Conservation (phyloP, 2,113 vertebrate genomes). For the Otocyon megalotis region DNA sequence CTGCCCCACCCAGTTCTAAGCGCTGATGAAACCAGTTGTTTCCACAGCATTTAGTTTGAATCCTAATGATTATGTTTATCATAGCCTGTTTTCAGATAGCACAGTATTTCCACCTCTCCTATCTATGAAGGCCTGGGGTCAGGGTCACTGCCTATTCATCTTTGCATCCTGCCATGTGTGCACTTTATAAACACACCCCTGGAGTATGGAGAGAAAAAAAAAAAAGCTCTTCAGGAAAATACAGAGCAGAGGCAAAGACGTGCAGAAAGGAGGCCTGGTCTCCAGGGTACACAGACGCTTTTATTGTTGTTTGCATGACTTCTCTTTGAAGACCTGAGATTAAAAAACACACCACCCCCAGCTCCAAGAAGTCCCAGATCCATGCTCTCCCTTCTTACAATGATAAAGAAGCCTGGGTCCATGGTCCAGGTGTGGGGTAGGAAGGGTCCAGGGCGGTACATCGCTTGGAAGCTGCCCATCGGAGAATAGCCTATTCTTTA, state of each 20-base stretch:
- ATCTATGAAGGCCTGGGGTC: neutral
- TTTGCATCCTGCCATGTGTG: neutral
- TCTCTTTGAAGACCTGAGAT: neutral
- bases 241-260: neutral
- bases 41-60: neutral
- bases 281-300: neutral
- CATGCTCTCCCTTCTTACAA: too few species aligned
- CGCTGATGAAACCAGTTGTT: neutral
- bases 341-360: neutral
- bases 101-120: neutral
- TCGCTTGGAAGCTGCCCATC: neutral
- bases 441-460: neutral
- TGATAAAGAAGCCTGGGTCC: neutral
- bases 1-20: too few species aligned
- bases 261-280: neutral
- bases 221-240: neutral
- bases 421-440: neutral
- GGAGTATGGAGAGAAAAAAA: neutral
- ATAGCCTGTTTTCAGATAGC: neutral
- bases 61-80: neutral
- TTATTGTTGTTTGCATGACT: neutral
- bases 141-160: neutral
- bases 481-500: too few species aligned
- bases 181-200: neutral
- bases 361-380: neutral